These are phyloP conservation scores for Platyrinchus mystaceus DNA, from an alignment of 2,797 vertebrate species.

Conservation along the genomic window DNA sequence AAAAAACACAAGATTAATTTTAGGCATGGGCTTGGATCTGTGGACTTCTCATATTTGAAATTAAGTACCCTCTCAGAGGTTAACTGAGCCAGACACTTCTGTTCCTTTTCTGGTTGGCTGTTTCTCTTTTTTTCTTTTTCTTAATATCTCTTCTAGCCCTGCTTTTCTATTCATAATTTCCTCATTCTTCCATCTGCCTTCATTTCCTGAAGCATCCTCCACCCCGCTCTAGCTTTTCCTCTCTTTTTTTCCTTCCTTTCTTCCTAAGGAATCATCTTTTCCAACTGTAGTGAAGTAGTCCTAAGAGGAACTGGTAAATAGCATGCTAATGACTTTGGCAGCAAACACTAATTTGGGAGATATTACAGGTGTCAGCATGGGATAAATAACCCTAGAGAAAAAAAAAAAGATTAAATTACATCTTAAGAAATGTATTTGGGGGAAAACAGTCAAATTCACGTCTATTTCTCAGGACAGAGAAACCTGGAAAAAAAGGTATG, in stretches of 20 bases:
- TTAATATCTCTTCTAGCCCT: neutral
- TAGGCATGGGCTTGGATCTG: neutral
- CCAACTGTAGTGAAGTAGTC: neutral
- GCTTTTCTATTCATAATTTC: neutral
- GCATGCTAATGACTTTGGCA: neutral
- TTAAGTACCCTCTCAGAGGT: neutral
- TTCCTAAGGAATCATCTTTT: neutral
- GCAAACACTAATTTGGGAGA: neutral
- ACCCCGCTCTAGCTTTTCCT: neutral
- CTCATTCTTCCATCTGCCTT: neutral
- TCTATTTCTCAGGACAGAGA: neutral
- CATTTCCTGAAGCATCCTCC: neutral
- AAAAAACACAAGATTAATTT: neutral
- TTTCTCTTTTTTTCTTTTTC: neutral
- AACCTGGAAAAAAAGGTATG: neutral
- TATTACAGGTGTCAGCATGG: neutral
- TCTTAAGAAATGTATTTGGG: neutral
- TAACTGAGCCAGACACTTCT: neutral
- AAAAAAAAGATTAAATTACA: neutral
- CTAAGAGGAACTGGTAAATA: neutral
- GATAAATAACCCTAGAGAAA: neutral
- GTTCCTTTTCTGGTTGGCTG: neutral
- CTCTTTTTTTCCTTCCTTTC: neutral
- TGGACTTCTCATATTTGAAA: neutral
- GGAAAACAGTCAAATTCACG: neutral